Evolutionary conservation across 2,113 vertebrate genomes (phyloP).

Genomic region (Actinemys pallida): DNA sequence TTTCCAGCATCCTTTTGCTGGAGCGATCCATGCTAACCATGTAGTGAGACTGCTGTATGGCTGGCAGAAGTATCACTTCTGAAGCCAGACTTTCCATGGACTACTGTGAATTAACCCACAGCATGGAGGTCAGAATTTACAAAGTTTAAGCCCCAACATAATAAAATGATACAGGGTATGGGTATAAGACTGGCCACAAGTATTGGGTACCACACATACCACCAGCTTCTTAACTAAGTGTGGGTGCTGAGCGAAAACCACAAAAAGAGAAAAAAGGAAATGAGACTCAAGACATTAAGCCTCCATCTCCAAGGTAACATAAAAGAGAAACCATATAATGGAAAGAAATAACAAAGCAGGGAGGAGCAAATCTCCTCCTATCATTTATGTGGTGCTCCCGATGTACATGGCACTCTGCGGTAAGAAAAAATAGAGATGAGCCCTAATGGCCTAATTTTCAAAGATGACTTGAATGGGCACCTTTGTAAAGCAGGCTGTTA

Average conservation of each 20-base stretch:
- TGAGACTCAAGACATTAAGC: background rate
- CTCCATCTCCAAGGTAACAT: background rate
- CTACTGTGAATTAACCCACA: background rate
- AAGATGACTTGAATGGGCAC: background rate
- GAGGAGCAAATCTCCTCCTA: background rate
- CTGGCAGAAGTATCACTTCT: background rate
- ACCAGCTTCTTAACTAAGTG: background rate
- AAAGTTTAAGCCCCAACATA: background rate
- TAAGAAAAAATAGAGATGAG: background rate
- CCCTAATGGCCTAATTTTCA: background rate
- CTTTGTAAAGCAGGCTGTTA: background rate
- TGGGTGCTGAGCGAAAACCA: background rate
- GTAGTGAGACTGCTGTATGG: background rate
- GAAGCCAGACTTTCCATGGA: background rate
- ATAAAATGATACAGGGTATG: background rate
- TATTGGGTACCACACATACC: background rate
- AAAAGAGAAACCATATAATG: background rate
- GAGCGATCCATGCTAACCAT: background rate
- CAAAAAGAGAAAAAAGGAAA: background rate
- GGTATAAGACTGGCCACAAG: background rate
- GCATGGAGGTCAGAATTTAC: background rate
- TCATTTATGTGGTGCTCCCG: background rate
- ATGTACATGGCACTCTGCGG: background rate
- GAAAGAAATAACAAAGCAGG: background rate
- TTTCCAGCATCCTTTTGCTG: background rate